Base-by-base conservation (phyloP, 1,140 invertebrate species). In the Bombus soroeensis region DNA sequence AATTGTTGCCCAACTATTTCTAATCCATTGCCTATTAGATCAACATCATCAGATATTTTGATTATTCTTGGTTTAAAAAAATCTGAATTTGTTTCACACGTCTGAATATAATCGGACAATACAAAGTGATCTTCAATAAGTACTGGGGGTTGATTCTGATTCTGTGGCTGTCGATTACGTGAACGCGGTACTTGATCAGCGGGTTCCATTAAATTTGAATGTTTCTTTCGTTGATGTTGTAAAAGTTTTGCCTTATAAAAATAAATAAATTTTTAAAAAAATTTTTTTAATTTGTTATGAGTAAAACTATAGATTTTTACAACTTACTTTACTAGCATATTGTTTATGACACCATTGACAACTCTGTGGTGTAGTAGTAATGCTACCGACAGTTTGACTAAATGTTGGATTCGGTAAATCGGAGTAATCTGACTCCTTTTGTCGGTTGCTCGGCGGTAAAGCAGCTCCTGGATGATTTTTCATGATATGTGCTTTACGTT, bases 291-390 rank as follows among this genome's bases (percentile, higher is more conserved):
- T 39, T 53, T 76, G 18, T 41, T 15, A 15, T 1, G 28, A 68
- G 2, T 41, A 22, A 32, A 66, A n/a, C 25, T 32, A 6, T 1
- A 22, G 1, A 3, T 22, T 64, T 62, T 62, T 59, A 25, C 5
- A 57, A 89, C 89, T 91, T 73, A 95, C 94, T 93, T 97, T 97
- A 86, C 97, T 97, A 4, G 98, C 97, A 93, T 98, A 98, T 91
- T 98, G 97, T 92, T 98, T 98, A 93, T 98, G 97, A 94, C 98
- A 98, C 96, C 97, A 98, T 77, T 96, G 96, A 93, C 98, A 98
- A 66, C 96, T 95, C 91, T 98, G 97, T 0, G 97, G 97, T 86
- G 96, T 96, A 13, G 97, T 97, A 34, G 97, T 97, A 12, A 98
- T 96, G 88, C 96, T 97, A 8, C 97, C 97, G 32, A 97, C 97